These are phyloP conservation scores for Tetragonula clypearis DNA, from an alignment of 1,140 invertebrate genomes.

Conservation along the genomic window DNA sequence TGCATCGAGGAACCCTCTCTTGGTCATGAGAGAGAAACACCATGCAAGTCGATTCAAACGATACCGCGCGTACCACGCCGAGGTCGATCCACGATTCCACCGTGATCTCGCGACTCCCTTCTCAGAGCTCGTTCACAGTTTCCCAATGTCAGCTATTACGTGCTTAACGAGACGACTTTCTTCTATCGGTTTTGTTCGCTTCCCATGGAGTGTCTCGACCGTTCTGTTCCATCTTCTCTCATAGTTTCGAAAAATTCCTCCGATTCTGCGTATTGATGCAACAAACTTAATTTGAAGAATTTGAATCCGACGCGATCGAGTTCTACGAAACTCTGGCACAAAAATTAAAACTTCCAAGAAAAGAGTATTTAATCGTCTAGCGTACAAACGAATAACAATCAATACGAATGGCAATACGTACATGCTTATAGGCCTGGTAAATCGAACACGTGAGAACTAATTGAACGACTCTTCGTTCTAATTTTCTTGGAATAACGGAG, in stretches of 20 bases:
- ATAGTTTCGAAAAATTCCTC: background rate
- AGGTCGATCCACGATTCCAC: background rate
- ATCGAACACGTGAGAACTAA: no score
- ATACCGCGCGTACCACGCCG: slow-evolving; percentile 3
- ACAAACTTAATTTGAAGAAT: slow-evolving; percentile 4
- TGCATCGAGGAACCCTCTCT: background rate
- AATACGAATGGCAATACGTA: no score
- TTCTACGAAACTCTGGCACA: background rate
- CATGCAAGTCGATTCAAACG: background rate
- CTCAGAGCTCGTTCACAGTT: slow-evolving; percentile 36
- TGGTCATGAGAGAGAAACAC: background rate
- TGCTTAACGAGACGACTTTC: slow-evolving; percentile 32
- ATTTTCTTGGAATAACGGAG: background rate
- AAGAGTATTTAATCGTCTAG: no score
- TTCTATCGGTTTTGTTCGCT: slow-evolving; percentile 1
- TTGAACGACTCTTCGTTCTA: background rate
- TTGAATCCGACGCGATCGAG: background rate
- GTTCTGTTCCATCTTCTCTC: background rate
- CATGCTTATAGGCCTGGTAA: no score
- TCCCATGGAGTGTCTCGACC: no score
- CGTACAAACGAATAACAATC: no score
- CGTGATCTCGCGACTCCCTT: slow-evolving; percentile 5
- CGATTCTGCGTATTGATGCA: background rate
- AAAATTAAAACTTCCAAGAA: no score
- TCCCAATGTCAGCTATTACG: background rate